phyloP scores from a whole-genome alignment of 2,113 vertebrate genomes.

The Larimichthys crocea region DNA sequence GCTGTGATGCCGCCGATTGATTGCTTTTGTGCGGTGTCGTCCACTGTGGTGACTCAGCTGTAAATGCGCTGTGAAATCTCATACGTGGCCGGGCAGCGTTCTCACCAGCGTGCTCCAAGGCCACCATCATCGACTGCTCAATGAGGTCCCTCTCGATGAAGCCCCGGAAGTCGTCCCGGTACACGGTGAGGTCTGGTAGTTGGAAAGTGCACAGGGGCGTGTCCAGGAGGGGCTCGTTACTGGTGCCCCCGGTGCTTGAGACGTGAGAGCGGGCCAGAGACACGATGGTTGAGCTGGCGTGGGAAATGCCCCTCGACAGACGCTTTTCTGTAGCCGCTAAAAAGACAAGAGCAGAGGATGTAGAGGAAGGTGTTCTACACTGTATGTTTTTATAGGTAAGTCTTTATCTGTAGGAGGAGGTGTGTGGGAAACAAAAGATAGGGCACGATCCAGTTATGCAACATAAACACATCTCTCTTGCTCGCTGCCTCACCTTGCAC shows the following conservation, averaged over 20 bases:
- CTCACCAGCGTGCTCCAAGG: constrained; percentile 95
- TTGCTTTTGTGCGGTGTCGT: neutral
- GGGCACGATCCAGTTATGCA: neutral
- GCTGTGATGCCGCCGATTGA: neutral
- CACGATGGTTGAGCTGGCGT: constrained; percentile 95
- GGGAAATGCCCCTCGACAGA: constrained; percentile 94
- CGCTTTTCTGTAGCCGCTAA: constrained; percentile 88
- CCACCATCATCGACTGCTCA: constrained; percentile 98
- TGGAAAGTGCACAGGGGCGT: constrained; percentile 98
- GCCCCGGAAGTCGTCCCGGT: constrained; percentile 93
- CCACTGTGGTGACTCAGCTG: neutral
- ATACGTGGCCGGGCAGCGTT: neutral
- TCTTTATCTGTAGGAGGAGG: no score
- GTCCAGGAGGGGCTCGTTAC: constrained; percentile 90
- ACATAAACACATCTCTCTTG: neutral
- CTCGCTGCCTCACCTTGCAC: constrained; percentile 87
- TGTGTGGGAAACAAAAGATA: neutral
- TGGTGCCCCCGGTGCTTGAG: constrained; percentile 88
- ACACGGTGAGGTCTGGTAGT: constrained; percentile 95
- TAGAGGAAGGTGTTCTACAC: neutral
- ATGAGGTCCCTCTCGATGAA: constrained; percentile 98
- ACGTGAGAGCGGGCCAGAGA: constrained; percentile 95
- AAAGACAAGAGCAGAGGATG: neutral
- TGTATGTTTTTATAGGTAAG: neutral
- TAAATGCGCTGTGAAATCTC: neutral